phyloP scores from a whole-genome alignment of 2,113 vertebrate genomes.

The Cacatua alba region DNA sequence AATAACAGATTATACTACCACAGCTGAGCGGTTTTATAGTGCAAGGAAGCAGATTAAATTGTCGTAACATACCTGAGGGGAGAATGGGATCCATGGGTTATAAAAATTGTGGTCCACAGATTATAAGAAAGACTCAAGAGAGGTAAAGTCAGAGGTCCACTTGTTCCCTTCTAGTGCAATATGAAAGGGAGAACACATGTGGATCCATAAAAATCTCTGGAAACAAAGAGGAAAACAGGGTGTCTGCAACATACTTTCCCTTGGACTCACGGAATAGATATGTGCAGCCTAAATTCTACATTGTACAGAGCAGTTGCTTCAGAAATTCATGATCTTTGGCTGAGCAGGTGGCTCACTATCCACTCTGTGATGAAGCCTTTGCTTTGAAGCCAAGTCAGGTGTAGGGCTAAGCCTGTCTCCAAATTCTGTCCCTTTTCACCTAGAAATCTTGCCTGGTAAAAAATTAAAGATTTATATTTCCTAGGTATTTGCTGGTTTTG shows the following conservation, averaged over 20 bases:
- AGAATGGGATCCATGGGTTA: background rate
- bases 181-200: background rate
- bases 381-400: background rate
- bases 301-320: background rate
- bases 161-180: background rate
- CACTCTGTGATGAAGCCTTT: background rate
- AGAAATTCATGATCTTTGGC: background rate
- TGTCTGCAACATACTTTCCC: background rate
- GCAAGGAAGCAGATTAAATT: background rate
- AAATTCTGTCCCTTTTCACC: background rate
- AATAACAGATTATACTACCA: background rate
- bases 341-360: background rate
- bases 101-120: background rate
- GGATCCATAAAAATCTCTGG: background rate
- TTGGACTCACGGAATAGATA: background rate
- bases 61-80: background rate
- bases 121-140: background rate
- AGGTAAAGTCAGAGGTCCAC: background rate
- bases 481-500: background rate
- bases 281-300: background rate
- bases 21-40: background rate
- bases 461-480: background rate
- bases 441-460: background rate
- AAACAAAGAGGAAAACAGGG: background rate
- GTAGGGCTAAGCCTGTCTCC: background rate